Evolutionary conservation across 1,140 invertebrate genomes (phyloP).

Genomic region (Caenorhabditis tropicalis): DNA sequence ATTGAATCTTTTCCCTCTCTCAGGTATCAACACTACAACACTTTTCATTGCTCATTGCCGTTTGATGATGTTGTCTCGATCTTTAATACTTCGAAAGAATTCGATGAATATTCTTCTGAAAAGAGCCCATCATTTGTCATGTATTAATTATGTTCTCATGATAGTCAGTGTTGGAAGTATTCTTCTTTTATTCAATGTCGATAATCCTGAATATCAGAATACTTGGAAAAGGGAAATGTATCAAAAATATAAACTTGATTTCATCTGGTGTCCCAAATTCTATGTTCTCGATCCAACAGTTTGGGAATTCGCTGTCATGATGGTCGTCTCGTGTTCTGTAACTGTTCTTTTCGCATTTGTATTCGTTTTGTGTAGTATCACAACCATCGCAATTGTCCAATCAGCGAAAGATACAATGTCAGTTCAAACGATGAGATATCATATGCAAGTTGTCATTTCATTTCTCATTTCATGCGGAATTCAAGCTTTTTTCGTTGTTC

Average conservation of each 20-base stretch:
- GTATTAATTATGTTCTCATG: background rate
- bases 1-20: background rate
- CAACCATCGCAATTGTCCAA: background rate
- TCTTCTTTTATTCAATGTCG: background rate
- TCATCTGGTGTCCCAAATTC: background rate
- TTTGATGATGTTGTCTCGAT: background rate
- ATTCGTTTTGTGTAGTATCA: background rate
- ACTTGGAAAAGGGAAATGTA: background rate
- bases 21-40: background rate
- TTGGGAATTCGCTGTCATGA: background rate
- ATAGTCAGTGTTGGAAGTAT: background rate
- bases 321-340: background rate
- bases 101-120: background rate
- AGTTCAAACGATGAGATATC: background rate
- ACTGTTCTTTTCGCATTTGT: background rate
- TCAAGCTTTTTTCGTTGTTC: background rate
- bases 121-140: background rate
- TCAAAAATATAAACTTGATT: background rate
- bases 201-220: background rate
- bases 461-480: background rate
- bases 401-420: background rate
- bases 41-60: conserved; percentile 23
- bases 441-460: background rate
- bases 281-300: background rate
- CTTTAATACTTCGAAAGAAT: background rate